These are phyloP conservation scores for Amphiura filiformis DNA, from an alignment of 35 echinoderm and acorn worm species.

Conservation along the genomic window DNA sequence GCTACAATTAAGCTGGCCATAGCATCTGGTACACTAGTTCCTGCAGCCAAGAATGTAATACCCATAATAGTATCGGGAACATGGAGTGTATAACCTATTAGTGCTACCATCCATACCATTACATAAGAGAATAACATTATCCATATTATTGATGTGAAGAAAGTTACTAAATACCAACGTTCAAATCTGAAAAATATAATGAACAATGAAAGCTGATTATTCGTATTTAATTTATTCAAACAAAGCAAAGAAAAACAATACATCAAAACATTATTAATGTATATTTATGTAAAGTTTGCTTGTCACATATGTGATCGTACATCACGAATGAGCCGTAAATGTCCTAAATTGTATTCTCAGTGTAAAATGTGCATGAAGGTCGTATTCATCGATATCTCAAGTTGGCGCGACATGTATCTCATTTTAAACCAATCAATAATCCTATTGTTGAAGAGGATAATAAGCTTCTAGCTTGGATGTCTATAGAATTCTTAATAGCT, in stretches of 20 bases:
- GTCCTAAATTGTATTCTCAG: too few relatives aligned
- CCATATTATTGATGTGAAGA: constrained; percentile 76
- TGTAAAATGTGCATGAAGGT: too few relatives aligned
- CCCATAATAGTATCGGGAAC: constrained; percentile 99
- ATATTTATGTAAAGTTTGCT: too few relatives aligned
- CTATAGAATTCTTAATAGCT: too few relatives aligned
- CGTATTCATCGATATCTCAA: too few relatives aligned
- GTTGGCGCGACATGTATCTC: too few relatives aligned
- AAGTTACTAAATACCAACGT: constrained; percentile 85
- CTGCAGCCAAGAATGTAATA: constrained; percentile 88
- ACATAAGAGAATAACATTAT: constrained; percentile 91
- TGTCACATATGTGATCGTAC: too few relatives aligned
- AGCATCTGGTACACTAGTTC: constrained; percentile 96
- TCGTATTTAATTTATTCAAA: background rate
- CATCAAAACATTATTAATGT: background rate
- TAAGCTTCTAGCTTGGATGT: too few relatives aligned
- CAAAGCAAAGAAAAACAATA: background rate
- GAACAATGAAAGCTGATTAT: background rate
- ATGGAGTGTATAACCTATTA: constrained; percentile 80
- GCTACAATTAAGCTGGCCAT: constrained; percentile 97
- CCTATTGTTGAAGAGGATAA: too few relatives aligned
- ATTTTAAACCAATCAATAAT: too few relatives aligned
- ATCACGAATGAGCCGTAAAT: too few relatives aligned
- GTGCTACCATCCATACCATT: constrained; percentile 99
- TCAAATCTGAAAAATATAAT: constrained; percentile 56